Percentiles rank a stretch among this genome's conserved stretches.
Evolutionary conservation across 1,140 invertebrate genomes (phyloP).

Genomic region (Camponotus floridanus): DNA sequence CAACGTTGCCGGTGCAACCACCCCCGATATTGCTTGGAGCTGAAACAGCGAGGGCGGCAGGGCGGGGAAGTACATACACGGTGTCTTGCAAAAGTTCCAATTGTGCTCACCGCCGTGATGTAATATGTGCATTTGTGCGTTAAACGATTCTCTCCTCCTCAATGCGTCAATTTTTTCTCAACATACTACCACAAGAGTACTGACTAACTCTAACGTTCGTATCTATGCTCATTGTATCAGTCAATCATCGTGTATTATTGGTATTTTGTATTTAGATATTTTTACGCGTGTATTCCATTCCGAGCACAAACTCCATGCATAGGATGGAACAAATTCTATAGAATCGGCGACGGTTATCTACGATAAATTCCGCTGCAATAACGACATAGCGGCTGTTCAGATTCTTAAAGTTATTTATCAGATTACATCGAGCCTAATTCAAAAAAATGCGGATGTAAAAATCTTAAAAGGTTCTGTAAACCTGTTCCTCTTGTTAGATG

Average conservation of each 20-base stretch:
- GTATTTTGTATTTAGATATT: not conserved
- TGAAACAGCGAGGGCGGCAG: conserved; percentile 69
- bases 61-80: conserved; percentile 61
- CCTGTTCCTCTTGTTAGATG: conserved; percentile 29
- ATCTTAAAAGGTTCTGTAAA: conserved; percentile 36
- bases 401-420: conserved; percentile 40
- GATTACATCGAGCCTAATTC: conserved; percentile 41
- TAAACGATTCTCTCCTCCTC: conserved; percentile 5
- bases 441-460: conserved; percentile 39
- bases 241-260: not conserved
- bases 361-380: not conserved
- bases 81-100: conserved; percentile 56
- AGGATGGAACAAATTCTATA: not conserved
- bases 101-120: not conserved
- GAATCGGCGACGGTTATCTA: not conserved
- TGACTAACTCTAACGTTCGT: not conserved
- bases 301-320: not conserved
- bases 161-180: not conserved
- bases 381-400: conserved; percentile 15
- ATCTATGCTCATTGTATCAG: not conserved
- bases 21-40: conserved; percentile 67
- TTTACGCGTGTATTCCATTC: not conserved
- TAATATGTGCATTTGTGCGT: not conserved
- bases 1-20: conserved; percentile 74
- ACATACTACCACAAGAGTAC: not conserved